Evolutionary conservation across 2,113 vertebrate species (phyloP).

Genomic region (Amblyopsis rosae): DNA sequence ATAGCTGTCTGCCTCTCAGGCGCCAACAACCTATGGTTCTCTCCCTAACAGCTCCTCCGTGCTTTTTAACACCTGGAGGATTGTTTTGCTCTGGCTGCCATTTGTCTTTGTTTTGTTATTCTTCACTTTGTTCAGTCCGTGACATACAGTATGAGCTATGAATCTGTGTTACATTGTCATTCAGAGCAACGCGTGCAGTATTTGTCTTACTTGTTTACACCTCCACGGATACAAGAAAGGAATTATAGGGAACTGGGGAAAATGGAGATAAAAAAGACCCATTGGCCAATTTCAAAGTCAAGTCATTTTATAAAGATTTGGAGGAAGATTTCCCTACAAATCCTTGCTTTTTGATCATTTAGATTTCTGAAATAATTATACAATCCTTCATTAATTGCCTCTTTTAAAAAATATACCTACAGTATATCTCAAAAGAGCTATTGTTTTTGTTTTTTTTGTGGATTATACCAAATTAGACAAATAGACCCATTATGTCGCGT

Average conservation of each 20-base stretch:
- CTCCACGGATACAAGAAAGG: slow-evolving; percentile 13
- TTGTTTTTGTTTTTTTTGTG: slow-evolving; percentile 35
- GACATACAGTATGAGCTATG: slow-evolving; percentile 58
- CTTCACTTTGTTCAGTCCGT: not conserved
- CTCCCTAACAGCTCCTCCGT: slow-evolving; percentile 62
- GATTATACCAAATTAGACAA: slow-evolving; percentile 4
- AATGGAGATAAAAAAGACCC: not conserved
- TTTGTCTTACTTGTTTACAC: slow-evolving; percentile 31
- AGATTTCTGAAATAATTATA: slow-evolving; percentile 33
- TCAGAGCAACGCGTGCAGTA: slow-evolving; percentile 43
- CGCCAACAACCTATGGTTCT: slow-evolving; percentile 63
- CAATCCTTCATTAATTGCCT: slow-evolving; percentile 55
- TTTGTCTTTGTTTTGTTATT: slow-evolving; percentile 19
- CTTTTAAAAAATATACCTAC: slow-evolving; percentile 14
- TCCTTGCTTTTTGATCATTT: slow-evolving; percentile 37
- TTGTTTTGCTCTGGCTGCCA: slow-evolving; percentile 50
- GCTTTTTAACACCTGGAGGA: slow-evolving; percentile 51
- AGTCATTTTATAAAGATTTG: slow-evolving; percentile 27
- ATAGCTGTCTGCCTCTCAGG: slow-evolving; percentile 59
- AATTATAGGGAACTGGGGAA: not conserved
- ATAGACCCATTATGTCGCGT: slow-evolving; percentile 11
- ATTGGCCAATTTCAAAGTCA: slow-evolving; percentile 23
- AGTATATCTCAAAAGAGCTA: not conserved
- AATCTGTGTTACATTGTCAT: slow-evolving; percentile 64
- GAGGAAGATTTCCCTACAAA: slow-evolving; percentile 42